Base-by-base conservation (phyloP, 2,797 vertebrate species). In the Margarornis squamiger region DNA sequence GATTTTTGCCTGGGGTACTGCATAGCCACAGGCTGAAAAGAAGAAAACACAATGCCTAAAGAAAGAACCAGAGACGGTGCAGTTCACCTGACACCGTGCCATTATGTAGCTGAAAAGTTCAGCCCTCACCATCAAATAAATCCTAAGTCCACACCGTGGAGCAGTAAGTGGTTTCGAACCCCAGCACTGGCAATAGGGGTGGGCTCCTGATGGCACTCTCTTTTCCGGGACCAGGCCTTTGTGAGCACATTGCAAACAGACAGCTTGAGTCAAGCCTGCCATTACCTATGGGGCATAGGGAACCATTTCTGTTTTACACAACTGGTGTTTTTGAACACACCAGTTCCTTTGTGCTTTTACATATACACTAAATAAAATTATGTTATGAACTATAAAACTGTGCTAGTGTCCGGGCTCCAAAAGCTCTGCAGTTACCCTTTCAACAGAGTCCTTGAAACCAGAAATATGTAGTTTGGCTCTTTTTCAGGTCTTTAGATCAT, bases 61-160 rank as follows among this genome's bases (percentile, higher is more conserved):
- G 29, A 86, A 75, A 34, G 63, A 81, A 62, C 15, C 29, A 70
- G 49, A 74, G 34, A 62, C 11, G 0, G 0, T 12, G 10, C 39
- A 68, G 46, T 29, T 79, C 36, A 73, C 20, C 32, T 45, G 83
- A 48, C 62, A 52, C n/a, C 5, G 7, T 5, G 43, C 22, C 73
- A 32, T n/a, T 6, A 9, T 0, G 6, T 0, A 32, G 59, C 52
- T 74, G 51, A 57, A 46, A 73, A 65, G 49, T 51, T 84, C 66
- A 72, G 83, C 27, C 34, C 83, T 61, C 10, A 0, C 24, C 23
- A 9, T 24, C 34, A 86, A 57, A 34, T 2, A 26, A 82, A 90
- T 3, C 13, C 29, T 14, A 26, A n/a, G 2, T 8, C n/a, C 57
- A 15, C 1, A 2, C 23, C 6, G 1, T 0, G 22, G 49, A 82